Evolutionary conservation across 1,140 invertebrate species (phyloP), one percentile per base, ranked within the genome.

Genomic region (Orius insidiosus): DNA sequence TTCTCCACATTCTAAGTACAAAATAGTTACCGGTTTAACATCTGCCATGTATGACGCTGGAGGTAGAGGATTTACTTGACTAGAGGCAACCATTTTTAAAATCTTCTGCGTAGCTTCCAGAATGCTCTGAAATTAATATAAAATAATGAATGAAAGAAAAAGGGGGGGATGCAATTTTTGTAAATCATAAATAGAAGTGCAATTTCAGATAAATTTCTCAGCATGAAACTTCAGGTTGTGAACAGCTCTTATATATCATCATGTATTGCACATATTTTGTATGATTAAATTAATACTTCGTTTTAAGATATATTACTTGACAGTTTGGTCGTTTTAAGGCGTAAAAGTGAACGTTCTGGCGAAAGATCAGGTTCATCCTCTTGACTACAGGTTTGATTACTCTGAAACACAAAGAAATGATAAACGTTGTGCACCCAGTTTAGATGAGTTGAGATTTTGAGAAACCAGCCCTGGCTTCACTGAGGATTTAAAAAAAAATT

Each of bases 301-400:
- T 24, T 43, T 43, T 11, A 43, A 43, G 24, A 43, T 30, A 11
- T n/a, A 31, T 4, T 11, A 31, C 24, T 16, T 31, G 5, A 32
- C 32, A 14, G 9, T 14, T 10, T 33, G 9, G 30, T 45, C 11
- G 8, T 24, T 34, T 6, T n/a, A 45, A 35, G 18, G 24, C 6
- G n/a, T 7, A 5, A 9, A 19, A 45, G 5, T 8, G 10, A 36
- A 15, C 7, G 19, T 14, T 84, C 81, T 41, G 84, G 81, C 30
- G 81, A 81, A 24, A 74, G 70, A 57, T 51, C 46, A 31, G 38
- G 37, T 42, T 70, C 70, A 15, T 73, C 69, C 52, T 77, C 55
- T 76, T 76, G 6, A 76, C 61, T 14, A 82, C 64, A 18, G 79
- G 74, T 59, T 82, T 82, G 41, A 82, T 81, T 40, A 78, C 80